Evolutionary conservation across 2,888 invertebrate genomes (phyloP).

Genomic region (Clunio marinus): DNA sequence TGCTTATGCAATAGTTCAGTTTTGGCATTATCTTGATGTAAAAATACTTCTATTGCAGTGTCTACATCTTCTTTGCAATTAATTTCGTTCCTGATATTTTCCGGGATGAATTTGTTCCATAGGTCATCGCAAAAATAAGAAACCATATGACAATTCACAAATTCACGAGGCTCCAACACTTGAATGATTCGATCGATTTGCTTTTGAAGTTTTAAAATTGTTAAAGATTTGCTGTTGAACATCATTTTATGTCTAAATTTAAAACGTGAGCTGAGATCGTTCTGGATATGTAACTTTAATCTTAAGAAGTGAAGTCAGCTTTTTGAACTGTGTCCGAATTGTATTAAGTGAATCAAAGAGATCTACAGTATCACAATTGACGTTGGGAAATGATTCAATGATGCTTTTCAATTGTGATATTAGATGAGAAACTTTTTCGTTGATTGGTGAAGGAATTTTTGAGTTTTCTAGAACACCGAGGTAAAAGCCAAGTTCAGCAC

Average conservation of each 20-base stretch:
- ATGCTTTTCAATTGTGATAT: slow-evolving; percentile 57
- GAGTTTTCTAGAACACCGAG: slow-evolving; percentile 58
- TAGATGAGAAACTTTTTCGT: slow-evolving; percentile 55
- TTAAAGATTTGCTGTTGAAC: slow-evolving; percentile 36
- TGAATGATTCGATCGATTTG: slow-evolving; percentile 54
- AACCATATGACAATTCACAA: slow-evolving; percentile 76
- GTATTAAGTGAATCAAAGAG: slow-evolving; percentile 59
- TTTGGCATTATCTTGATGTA: slow-evolving; percentile 44
- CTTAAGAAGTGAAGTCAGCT: slow-evolving; percentile 64
- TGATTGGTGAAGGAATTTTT: slow-evolving; percentile 47
- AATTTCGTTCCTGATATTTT: slow-evolving; percentile 54
- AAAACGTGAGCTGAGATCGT: slow-evolving; percentile 59
- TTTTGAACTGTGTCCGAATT: slow-evolving; percentile 66
- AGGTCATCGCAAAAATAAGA: slow-evolving; percentile 64
- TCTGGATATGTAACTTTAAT: slow-evolving; percentile 57
- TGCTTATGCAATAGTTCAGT: slow-evolving; percentile 23
- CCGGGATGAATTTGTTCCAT: slow-evolving; percentile 61
- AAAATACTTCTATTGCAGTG: slow-evolving; percentile 54
- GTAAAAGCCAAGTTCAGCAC: slow-evolving; percentile 73
- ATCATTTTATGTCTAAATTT: slow-evolving; percentile 43
- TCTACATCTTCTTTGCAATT: slow-evolving; percentile 49
- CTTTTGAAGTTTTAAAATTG: slow-evolving; percentile 44
- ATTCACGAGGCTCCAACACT: slow-evolving; percentile 58
- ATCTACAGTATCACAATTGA: slow-evolving; percentile 63
- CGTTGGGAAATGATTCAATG: slow-evolving; percentile 61